Base-by-base conservation (phyloP, 1,140 invertebrate genomes). In the Dinothrombium tinctorium region DNA sequence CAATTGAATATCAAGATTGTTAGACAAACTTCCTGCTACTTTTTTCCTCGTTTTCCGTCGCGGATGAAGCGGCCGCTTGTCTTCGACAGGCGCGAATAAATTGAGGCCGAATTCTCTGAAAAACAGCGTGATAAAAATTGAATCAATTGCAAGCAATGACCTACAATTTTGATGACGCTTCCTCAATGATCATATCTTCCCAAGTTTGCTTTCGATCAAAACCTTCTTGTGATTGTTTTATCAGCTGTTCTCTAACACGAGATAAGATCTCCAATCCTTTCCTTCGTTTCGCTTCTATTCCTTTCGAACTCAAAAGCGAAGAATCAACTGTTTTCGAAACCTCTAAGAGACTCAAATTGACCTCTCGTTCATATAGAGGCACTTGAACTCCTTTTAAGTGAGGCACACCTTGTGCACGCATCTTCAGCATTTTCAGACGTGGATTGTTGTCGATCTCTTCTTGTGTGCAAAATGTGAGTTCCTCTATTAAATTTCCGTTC, bases 131-230 rank as follows among this genome's bases (percentile, higher is more conserved):
- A 43, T 43, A 41, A 44, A 25, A 36, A n/a, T 32, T 42, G 17
- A 19, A 32, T 38, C 23, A 29, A 3, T 20, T 29, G 21, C n/a
- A n/a, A n/a, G 6, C 38, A 55, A 53, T 56, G 58, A 70, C 68
- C 64, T 62, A 45, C 73, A 66, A 50, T 69, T 19, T 65, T 25
- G 69, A 66, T 35, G 72, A 61, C 44, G 64, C 63, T 37, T 73
- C 70, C 54, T 74, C 72, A 38, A 61, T 54, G 7, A 74, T 61
- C 9, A 74, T 59, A 53, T 73, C 68, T 41, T 68, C 59, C 7
- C 56, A 62, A 54, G 37, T 51, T 53, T 52, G 66, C 56, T 66
- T 63, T 47, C 66, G 61, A 17, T 63, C 53, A 5, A 61, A 54
- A 37, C 60, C 57, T 12, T 19, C 28, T 43, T 65, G 56, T 51